Evolutionary conservation across 2,113 vertebrate genomes (phyloP), one percentile per base, ranked within the genome.

Genomic region (Larimichthys polyactis): DNA sequence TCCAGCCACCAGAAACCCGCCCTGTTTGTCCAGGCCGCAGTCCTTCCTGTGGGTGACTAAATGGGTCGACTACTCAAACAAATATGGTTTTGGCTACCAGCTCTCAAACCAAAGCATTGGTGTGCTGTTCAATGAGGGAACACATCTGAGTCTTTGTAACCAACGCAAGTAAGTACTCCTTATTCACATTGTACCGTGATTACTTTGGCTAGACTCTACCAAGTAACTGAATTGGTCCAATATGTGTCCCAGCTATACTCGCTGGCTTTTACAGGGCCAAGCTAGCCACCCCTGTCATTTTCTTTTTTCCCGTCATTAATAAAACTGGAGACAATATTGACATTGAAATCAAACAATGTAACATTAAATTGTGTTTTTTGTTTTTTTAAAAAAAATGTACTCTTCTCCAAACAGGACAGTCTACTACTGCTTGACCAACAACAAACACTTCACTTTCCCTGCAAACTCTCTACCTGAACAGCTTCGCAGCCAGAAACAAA

Each of bases 1-100:
- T 82, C 16, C 93, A 99, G 97, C 94, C 19, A 96, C 95, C 62
- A 96, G 94, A 89, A 99, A 98, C 79, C 97, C 97, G 0, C 96
- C 96, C 44, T 97, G 97, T 32, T 89, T 99, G 82, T 95, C 97
- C 57, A 93, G 96, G 71, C 96, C 97, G 0, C 97, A 97, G 79
- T 96, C 96, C 67, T 97, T 99, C 75, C 93, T 98, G 64, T 99
- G 98, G 98, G 98, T 99, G 87, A 99, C 97, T 77, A 99, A 99
- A 90, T 99, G 98, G 98, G 97, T 99, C 0, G 98, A 99, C 89
- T 99, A 99, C 87, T 99, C 98, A 55, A 99, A 99, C 94, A 99
- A 99, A 90, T 99, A 98, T 0, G 98, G 98, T 44, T 99, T 99
- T 80, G 98, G 98, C 60, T 99, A 99, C 87, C 97, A 99, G 89